These are phyloP conservation scores for Tyria jacobaeae DNA, from an alignment of 2,888 invertebrate genomes.

Conservation along the genomic window DNA sequence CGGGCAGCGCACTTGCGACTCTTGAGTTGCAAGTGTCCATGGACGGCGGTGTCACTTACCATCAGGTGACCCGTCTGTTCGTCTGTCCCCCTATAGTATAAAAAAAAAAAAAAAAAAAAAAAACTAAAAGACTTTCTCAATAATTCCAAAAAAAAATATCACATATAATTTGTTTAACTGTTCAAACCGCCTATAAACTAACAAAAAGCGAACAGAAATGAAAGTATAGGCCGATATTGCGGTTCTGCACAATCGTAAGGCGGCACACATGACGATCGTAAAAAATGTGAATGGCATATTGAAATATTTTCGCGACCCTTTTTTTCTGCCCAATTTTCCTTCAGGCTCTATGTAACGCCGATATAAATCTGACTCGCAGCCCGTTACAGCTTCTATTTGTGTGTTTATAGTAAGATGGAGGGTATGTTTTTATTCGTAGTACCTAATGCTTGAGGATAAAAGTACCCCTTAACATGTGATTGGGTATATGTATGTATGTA, in stretches of 20 bases:
- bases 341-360: slow-evolving; percentile 68
- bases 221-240: slow-evolving; percentile 73
- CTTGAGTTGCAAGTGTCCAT: no score
- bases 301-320: slow-evolving; percentile 83
- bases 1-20: no score
- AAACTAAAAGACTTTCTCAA: not conserved
- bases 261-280: slow-evolving; percentile 80
- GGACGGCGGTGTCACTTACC: no score
- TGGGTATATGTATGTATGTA: not conserved
- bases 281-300: slow-evolving; percentile 84
- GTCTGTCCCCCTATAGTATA: no score
- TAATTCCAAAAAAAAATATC: slow-evolving; percentile 28
- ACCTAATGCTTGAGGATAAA: slow-evolving; percentile 11
- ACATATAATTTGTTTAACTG: slow-evolving; percentile 51
- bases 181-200: slow-evolving; percentile 62
- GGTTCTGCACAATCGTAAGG: slow-evolving; percentile 75
- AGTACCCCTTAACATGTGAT: slow-evolving; percentile 5
- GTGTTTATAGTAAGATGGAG: slow-evolving; percentile 53
- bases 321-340: slow-evolving; percentile 74
- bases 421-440: slow-evolving; percentile 33
- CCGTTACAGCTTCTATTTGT: slow-evolving; percentile 64
- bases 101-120: no score
- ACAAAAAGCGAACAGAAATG: slow-evolving; percentile 63
- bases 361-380: slow-evolving; percentile 75
- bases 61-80: no score